phyloP scores from a whole-genome alignment of 2,113 vertebrate genomes.

The Menidia beryllina region DNA sequence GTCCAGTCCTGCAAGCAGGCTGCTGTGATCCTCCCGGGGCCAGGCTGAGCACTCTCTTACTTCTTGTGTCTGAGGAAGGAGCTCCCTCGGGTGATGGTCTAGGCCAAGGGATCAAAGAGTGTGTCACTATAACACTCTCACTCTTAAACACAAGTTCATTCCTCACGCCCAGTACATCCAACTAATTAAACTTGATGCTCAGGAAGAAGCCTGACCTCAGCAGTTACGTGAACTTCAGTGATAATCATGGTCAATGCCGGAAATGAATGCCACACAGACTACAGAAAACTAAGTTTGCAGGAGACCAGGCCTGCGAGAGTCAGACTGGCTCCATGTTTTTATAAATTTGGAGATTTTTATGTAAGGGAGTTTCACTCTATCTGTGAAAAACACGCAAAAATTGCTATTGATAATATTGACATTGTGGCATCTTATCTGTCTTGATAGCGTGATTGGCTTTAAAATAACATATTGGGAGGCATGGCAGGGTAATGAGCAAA shows the following conservation, averaged over 20 bases:
- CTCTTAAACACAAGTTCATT: slow-evolving; percentile 67
- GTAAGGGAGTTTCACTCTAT: slow-evolving; percentile 26
- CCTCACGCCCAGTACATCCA: slow-evolving; percentile 43
- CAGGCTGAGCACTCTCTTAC: slow-evolving; percentile 73
- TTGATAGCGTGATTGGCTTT: slow-evolving; percentile 73
- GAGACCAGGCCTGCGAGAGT: slow-evolving; percentile 7
- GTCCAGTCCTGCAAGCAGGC: slow-evolving; percentile 63
- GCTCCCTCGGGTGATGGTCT: slow-evolving; percentile 61
- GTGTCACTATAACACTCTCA: slow-evolving; percentile 56
- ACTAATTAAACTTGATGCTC: slow-evolving; percentile 69
- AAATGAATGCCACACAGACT: slow-evolving; percentile 14
- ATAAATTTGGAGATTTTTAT: slow-evolving; percentile 11
- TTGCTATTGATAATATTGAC: slow-evolving; percentile 62
- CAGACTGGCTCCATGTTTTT: slow-evolving; percentile 2
- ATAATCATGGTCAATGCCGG: slow-evolving; percentile 30
- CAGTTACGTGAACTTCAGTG: slow-evolving; percentile 30
- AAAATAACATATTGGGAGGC: slow-evolving; percentile 68
- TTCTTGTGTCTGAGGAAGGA: slow-evolving; percentile 56
- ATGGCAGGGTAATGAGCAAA: slow-evolving; percentile 52
- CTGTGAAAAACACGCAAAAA: slow-evolving; percentile 35
- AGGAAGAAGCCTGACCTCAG: slow-evolving; percentile 53
- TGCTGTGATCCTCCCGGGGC: slow-evolving; percentile 74
- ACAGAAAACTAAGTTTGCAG: slow-evolving; percentile 14
- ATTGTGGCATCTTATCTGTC: slow-evolving; percentile 59
- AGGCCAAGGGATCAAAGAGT: slow-evolving; percentile 64